Evolutionary conservation across 2,888 invertebrate species (phyloP).

Genomic region (Cheilosia vernalis): DNA sequence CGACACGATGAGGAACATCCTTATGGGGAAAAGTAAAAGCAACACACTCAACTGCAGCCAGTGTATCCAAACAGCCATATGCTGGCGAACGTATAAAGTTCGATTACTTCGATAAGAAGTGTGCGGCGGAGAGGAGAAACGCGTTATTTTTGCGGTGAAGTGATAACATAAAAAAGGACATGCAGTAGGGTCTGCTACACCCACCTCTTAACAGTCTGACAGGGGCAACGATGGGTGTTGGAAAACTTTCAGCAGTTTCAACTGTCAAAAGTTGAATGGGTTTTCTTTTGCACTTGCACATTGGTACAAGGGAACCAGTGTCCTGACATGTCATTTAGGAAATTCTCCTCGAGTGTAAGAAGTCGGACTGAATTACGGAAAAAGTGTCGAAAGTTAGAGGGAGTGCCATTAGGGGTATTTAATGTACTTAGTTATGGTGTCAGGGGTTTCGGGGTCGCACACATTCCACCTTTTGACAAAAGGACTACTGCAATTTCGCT

Average conservation of each 20-base stretch:
- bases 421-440: conserved; percentile 40
- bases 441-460: conserved; percentile 1
- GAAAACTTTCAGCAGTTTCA: conserved; percentile 43
- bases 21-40: not conserved
- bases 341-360: conserved; percentile 24
- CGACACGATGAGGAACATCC: conserved; percentile 28
- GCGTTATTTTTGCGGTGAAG: conserved; percentile 62
- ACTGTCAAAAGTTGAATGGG: conserved; percentile 66
- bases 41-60: conserved; percentile 31
- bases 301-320: conserved; percentile 37
- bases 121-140: conserved; percentile 2
- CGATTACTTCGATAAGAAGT: conserved; percentile 57
- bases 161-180: conserved; percentile 65
- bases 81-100: conserved; percentile 35
- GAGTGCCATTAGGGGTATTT: conserved; percentile 35
- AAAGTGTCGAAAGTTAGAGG: conserved; percentile 46
- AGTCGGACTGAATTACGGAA: conserved; percentile 29
- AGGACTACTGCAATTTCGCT: not conserved
- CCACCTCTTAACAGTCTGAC: conserved; percentile 31
- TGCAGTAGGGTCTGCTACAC: not conserved
- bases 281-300: conserved; percentile 19
- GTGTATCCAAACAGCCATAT: conserved; percentile 52
- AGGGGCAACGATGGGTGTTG: conserved; percentile 28
- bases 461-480: not conserved
- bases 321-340: conserved; percentile 57